Conservation (phyloP, 2,888 invertebrate species). For the Cantharis nigra region DNA sequence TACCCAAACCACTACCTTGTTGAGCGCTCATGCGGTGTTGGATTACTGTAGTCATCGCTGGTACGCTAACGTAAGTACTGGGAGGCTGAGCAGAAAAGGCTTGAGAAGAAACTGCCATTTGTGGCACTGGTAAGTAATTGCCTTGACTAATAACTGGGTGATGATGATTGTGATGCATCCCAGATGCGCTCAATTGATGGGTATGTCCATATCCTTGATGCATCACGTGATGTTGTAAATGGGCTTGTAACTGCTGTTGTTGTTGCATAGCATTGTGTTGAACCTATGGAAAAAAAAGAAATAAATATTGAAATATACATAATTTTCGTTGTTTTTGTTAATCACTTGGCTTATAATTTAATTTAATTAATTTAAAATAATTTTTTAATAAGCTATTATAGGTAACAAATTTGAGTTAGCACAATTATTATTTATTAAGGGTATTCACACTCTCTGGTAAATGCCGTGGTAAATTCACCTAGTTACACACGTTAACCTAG, state of each 20-base stretch:
- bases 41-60: conserved; percentile 67
- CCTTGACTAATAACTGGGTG: conserved; percentile 53
- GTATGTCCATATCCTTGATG: conserved; percentile 46
- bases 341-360: too few relatives aligned
- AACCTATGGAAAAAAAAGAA: conserved; percentile 13
- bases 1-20: conserved; percentile 52
- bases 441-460: too few relatives aligned
- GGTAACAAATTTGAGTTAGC: too few relatives aligned
- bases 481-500: too few relatives aligned
- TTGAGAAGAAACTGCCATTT: conserved; percentile 64
- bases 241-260: conserved; percentile 50
- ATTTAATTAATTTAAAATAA: too few relatives aligned
- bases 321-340: not conserved
- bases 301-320: not conserved
- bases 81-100: conserved; percentile 60
- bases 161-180: conserved; percentile 51
- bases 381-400: too few relatives aligned
- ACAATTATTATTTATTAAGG: too few relatives aligned
- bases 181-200: conserved; percentile 52
- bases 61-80: conserved; percentile 67
- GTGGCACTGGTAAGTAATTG: conserved; percentile 60
- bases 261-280: conserved; percentile 44
- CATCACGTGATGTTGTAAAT: conserved; percentile 37
- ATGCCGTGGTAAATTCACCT: too few relatives aligned
- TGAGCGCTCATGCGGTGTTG: conserved; percentile 61